Conservation (phyloP, 2,797 vertebrate genomes). For the Cirrhinus molitorella region DNA sequence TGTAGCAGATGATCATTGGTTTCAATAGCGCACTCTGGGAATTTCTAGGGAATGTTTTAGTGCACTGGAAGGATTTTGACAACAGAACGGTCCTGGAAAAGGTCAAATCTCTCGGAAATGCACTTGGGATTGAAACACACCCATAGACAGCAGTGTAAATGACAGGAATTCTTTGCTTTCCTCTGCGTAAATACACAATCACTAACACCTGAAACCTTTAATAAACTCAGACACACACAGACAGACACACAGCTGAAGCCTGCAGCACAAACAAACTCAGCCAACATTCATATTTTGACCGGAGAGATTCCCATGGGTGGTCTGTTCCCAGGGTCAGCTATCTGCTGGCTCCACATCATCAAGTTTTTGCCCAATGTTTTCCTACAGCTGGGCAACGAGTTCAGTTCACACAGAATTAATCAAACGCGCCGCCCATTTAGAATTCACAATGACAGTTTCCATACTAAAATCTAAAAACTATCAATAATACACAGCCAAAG, state of each 20-base stretch:
- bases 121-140: background rate
- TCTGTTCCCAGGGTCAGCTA: conserved; percentile 62
- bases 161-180: background rate
- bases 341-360: conserved; percentile 54
- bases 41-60: background rate
- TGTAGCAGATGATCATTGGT: background rate
- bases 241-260: background rate
- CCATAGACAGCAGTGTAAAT: background rate
- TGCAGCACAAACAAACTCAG: background rate
- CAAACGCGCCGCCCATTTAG: conserved; percentile 8
- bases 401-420: conserved; percentile 59
- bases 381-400: conserved; percentile 62
- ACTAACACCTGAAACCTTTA: background rate
- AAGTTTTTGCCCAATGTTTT: conserved; percentile 47
- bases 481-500: background rate
- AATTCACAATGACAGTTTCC: background rate
- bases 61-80: background rate
- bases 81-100: background rate
- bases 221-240: background rate
- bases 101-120: background rate
- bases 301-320: conserved; percentile 33
- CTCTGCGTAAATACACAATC: background rate
- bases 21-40: background rate
- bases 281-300: background rate
- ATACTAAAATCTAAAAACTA: conserved; percentile 1